These are phyloP conservation scores for Globodera rostochiensis DNA, from an alignment of 1,140 invertebrate species.

Conservation along the genomic window DNA sequence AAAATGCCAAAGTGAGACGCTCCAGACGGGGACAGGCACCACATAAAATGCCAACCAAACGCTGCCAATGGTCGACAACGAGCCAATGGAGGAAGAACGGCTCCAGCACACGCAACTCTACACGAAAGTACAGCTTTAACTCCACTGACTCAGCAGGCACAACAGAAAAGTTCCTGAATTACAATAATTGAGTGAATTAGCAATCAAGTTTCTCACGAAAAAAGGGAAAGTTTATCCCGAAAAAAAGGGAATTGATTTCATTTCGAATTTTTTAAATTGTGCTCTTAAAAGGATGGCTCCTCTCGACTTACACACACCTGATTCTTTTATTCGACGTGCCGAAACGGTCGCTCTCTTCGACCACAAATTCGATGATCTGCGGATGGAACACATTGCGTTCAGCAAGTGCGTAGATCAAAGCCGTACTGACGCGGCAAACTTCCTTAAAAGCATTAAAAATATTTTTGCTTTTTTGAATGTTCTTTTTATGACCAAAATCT, in stretches of 20 bases:
- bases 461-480: too few relatives aligned
- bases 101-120: not conserved
- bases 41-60: not conserved
- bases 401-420: not conserved
- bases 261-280: too few relatives aligned
- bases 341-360: not conserved
- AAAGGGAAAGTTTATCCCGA: too few relatives aligned
- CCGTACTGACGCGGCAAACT: not conserved
- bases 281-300: too few relatives aligned
- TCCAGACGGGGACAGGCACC: not conserved
- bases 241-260: too few relatives aligned
- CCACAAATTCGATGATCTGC: not conserved
- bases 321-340: not conserved
- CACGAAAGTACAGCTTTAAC: not conserved
- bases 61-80: not conserved
- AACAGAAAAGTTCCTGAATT: not conserved
- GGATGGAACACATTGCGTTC: not conserved
- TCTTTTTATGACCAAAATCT: too few relatives aligned
- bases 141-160: not conserved
- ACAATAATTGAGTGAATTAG: too few relatives aligned
- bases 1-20: not conserved
- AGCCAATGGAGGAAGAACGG: not conserved
- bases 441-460: not conserved
- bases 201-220: too few relatives aligned
- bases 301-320: not conserved